Percentiles rank a stretch among this genome's conserved stretches.
Conservation (phyloP, 2,113 vertebrate genomes). For the Tonatia bakeri region DNA sequence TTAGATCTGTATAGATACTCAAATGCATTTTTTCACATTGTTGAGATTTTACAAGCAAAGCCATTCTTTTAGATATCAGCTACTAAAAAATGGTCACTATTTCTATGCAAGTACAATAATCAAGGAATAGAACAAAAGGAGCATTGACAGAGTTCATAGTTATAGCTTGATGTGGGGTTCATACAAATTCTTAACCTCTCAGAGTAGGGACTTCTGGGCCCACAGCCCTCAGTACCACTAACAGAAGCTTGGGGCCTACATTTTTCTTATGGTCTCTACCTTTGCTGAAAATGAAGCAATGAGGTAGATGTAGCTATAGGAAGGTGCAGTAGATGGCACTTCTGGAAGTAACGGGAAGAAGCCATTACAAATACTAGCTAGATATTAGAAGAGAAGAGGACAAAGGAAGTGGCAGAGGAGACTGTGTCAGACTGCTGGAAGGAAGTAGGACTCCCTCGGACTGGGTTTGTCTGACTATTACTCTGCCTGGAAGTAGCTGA, state of each 20-base stretch:
- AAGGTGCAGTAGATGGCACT: not conserved
- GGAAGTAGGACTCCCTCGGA: not conserved
- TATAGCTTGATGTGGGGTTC: not conserved
- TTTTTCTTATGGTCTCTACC: not conserved
- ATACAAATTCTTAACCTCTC: not conserved
- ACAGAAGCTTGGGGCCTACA: not conserved
- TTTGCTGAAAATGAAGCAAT: not conserved
- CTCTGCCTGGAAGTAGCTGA: not conserved
- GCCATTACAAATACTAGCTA: not conserved
- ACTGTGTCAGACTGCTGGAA: not conserved
- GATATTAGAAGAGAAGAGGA: not conserved
- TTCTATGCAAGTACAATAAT: not conserved
- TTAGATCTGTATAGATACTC: not conserved
- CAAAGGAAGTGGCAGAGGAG: not conserved
- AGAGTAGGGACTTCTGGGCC: not conserved
- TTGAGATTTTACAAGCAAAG: not conserved
- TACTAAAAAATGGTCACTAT: not conserved
- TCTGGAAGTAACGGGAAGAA: not conserved
- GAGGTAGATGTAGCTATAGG: not conserved
- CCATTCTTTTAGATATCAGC: not conserved
- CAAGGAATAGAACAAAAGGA: not conserved
- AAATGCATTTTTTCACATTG: not conserved
- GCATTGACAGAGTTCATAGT: not conserved
- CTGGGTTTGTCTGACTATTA: not conserved
- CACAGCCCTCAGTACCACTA: not conserved